Conservation (phyloP, 1,140 invertebrate genomes). For the Scaptomyza graminum region DNA sequence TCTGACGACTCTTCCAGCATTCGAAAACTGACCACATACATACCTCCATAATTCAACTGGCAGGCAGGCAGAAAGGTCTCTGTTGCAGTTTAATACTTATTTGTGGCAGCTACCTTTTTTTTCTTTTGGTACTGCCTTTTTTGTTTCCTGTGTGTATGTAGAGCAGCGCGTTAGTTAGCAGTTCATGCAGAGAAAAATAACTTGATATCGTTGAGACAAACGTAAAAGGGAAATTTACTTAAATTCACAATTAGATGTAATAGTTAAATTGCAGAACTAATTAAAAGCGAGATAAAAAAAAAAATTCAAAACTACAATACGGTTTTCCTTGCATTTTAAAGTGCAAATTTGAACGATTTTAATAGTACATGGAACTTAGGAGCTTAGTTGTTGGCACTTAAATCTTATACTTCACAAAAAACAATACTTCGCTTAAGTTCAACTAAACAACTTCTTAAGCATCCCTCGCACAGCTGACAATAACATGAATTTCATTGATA, state of each 20-base stretch:
- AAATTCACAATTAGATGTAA: background rate
- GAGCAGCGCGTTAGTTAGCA: conserved; percentile 19
- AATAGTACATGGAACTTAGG: no score
- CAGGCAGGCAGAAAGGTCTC: background rate
- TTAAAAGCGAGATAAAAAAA: background rate
- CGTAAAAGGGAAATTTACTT: conserved; percentile 8
- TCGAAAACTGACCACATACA: conserved; percentile 18
- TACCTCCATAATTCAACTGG: conserved; percentile 6
- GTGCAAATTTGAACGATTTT: no score
- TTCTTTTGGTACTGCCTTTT: conserved; percentile 29
- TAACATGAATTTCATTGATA: conserved; percentile 45
- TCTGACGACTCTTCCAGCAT: background rate
- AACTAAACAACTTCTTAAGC: background rate
- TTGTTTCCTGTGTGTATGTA: conserved; percentile 27
- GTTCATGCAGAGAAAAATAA: background rate
- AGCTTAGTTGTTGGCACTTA: no score
- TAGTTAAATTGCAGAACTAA: background rate
- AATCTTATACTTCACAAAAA: no score
- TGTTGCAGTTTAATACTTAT: conserved; percentile 6
- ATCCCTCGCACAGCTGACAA: conserved; percentile 30
- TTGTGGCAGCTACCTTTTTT: conserved; percentile 19
- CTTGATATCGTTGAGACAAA: background rate
- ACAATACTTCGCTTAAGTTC: no score
- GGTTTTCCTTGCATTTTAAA: no score
- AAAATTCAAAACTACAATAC: no score